Evolutionary conservation across 2,797 vertebrate genomes (phyloP), one percentile per base, ranked within the genome.

Genomic region (Erithacus rubecula): DNA sequence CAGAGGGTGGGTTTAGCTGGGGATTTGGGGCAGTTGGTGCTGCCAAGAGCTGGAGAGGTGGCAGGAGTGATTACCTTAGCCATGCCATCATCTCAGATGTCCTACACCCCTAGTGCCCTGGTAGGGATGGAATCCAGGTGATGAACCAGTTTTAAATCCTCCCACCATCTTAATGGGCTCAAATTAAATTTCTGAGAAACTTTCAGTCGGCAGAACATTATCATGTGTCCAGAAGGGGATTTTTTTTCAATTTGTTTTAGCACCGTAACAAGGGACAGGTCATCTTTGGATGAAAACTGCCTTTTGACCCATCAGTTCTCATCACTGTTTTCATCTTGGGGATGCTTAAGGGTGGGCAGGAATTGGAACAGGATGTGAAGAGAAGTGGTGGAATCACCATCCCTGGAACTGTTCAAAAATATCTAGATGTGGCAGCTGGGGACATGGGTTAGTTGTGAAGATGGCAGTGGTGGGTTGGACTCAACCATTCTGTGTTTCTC

Each of bases 171-270:
- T 46, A 12, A 23, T 7, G 41, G 59, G 32, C 34, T 77, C 19
- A 36, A 58, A 64, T 27, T 14, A 44, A 34, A 9, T 44, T 59
- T 77, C 68, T 64, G 52, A 75, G 41, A 47, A 43, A 63, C 5
- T 52, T 23, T 68, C 27, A 72, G 32, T 1, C 14, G 32, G 12
- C 7, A 74, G 67, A 94, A 39, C 7, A 5, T 56, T 10, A 7
- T 30, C 0, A 1, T 58, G 52, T 69, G 32, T 49, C 37, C 3
- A 3, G 22, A 51, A 44, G 3, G 5, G 20, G 7, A 6, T 26
- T 51, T 32, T 36, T 60, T 53, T 76, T 8, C 16, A 3, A 3
- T 67, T 67, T 41, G 6, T 27, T 94, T 89, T 5, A 4, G 21
- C 23, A 19, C 15, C 16, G 3, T 52, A 44, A 49, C 29, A 30